Percentiles rank a stretch among this genome's conserved stretches.
Conservation (phyloP, 2,797 vertebrate genomes). For the Sebastes melanostomus region DNA sequence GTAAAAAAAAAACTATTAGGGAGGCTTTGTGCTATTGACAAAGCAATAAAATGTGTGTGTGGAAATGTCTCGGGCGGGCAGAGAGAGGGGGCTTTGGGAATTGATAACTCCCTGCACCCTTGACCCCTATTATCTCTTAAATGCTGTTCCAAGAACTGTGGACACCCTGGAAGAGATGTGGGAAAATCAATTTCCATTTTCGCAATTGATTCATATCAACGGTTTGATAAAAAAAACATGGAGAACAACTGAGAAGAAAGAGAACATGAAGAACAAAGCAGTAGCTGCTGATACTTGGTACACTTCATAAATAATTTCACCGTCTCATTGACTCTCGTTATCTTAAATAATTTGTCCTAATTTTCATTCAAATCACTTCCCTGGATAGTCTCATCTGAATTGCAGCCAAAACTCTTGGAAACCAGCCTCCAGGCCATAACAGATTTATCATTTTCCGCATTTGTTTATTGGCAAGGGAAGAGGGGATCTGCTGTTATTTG, state of each 20-base stretch:
- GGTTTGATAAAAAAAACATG: background rate
- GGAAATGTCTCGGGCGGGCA: background rate
- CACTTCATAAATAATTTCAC: background rate
- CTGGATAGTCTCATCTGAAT: constrained; percentile 4
- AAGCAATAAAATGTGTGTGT: constrained; percentile 43
- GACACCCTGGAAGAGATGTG: background rate
- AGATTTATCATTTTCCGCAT: constrained; percentile 41
- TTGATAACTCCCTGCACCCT: constrained; percentile 25
- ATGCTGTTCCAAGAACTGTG: background rate
- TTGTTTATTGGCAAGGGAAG: constrained; percentile 48
- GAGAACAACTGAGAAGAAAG: background rate
- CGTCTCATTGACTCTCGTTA: background rate
- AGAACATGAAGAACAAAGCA: fast-evolving
- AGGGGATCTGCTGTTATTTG: constrained; percentile 43
- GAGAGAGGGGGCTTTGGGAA: constrained; percentile 5
- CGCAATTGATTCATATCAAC: background rate
- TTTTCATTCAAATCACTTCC: constrained; percentile 30
- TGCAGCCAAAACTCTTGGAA: constrained; percentile 19
- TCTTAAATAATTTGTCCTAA: background rate
- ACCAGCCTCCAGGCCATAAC: constrained; percentile 25
- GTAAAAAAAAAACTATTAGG: constrained; percentile 17
- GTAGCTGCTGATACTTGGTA: background rate
- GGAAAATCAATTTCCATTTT: constrained; percentile 30
- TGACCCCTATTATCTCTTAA: constrained; percentile 20
- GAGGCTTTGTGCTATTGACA: constrained; percentile 46